phyloP scores from a whole-genome alignment of 2,888 invertebrate genomes.

The Yponomeuta evonymella region DNA sequence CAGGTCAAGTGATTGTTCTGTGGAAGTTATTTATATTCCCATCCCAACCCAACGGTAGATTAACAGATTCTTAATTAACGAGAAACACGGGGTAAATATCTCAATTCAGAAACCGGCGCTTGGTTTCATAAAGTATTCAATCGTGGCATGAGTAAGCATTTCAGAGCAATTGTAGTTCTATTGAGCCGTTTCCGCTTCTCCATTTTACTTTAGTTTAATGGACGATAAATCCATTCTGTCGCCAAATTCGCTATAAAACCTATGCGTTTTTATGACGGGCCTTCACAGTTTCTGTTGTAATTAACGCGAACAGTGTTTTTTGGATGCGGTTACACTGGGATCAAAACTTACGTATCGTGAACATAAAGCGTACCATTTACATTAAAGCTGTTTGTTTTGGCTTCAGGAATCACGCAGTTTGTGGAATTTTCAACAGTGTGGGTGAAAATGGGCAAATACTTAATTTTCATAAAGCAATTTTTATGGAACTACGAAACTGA shows the following conservation, averaged over 20 bases:
- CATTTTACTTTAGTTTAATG: neutral
- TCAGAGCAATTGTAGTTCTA: neutral
- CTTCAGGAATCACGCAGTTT: too few species aligned
- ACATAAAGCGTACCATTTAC: neutral
- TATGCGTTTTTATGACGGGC: constrained; percentile 21
- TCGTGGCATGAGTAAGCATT: neutral
- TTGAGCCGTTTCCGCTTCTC: neutral
- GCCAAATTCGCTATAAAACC: constrained; percentile 11
- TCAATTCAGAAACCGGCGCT: too few species aligned
- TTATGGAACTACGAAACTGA: too few species aligned
- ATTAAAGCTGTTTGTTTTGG: neutral
- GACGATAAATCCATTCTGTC: constrained; percentile 15
- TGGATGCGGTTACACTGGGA: neutral
- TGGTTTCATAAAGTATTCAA: too few species aligned
- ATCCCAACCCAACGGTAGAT: too few species aligned
- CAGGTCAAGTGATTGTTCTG: too few species aligned
- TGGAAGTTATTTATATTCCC: too few species aligned
- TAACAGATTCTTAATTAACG: too few species aligned
- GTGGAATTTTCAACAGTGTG: too few species aligned
- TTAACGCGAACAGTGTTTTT: constrained; percentile 26
- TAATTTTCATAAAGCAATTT: too few species aligned
- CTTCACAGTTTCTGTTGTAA: constrained; percentile 24
- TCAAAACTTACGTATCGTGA: neutral
- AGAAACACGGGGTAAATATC: too few species aligned
- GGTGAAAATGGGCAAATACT: too few species aligned